Base-by-base conservation (phyloP, 2,888 invertebrate genomes). In the Microdon myrmicae region DNA sequence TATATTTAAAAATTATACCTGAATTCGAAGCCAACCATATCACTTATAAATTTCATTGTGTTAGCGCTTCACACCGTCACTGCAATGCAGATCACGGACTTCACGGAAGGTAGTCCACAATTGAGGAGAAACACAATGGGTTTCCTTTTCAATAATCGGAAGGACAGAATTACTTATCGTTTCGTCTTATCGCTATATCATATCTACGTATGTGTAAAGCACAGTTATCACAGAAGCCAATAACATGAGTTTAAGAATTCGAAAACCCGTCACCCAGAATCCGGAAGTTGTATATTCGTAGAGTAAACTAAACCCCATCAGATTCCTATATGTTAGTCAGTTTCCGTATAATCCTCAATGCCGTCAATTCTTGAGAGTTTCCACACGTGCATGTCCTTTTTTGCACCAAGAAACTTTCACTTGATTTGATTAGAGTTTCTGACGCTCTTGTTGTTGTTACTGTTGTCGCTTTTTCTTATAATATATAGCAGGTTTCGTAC, bases 371-470 rank as follows among this genome's bases (percentile, higher is more conserved):
- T 49, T 49, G 22, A 49, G 45, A 35, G 45, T 51, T 64, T 37
- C 3, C 51, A 37, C 51, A 58, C 61, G 49, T 51, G 49, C 26
- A 31, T 32, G 22, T 38, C 7, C 16, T 13, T 35, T 51, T 32
- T 29, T 25, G 20, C 14, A 26, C 39, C 45, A 26, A 31, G 37
- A 56, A 58, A 58, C 39, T 58, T 61, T 56, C 25, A 31, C 47
- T 56, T 56, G 45, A 64, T 64, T 64, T 58, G 56, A 64, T 64
- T 58, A 64, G 61, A 56, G 51, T 58, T 51, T 37, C 45, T 43
- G n/a, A n/a, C n/a, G n/a, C n/a, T 31, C 22, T 45, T 58, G 56
- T 41, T 58, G 44, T 45, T 64, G 56, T 41, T 51, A 51, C 56
- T 51, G 20, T 51, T 61, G n/a, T 56, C 17, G n/a, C 16, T n/a